Conservation (phyloP, 2,888 invertebrate species). For the Zaprionus obscuricornis region DNA sequence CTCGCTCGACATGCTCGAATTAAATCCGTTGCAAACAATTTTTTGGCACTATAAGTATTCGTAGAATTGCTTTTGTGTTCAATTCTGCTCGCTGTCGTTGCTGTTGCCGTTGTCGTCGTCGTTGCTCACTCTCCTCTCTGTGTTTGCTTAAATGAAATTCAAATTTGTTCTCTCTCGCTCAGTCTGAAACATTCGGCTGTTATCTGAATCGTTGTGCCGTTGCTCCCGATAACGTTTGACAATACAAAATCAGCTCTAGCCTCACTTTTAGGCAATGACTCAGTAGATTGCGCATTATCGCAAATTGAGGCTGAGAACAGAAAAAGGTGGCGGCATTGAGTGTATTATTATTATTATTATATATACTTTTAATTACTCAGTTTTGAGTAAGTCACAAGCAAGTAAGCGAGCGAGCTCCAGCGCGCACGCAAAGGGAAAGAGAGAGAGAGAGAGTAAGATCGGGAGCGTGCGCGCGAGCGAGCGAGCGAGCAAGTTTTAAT, state of each 20-base stretch:
- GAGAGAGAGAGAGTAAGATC: too few relatives aligned
- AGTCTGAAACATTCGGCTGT: conserved; percentile 10
- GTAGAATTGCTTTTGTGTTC: too few relatives aligned
- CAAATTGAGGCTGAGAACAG: conserved; percentile 8
- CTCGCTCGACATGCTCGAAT: conserved; percentile 36
- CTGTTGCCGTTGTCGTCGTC: conserved; percentile 8
- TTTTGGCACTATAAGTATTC: conserved; percentile 23
- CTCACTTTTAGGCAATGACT: conserved; percentile 28
- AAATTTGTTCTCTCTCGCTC: too few relatives aligned
- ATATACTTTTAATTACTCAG: too few relatives aligned
- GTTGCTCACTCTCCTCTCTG: conserved; percentile 30
- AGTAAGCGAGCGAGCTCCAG: too few relatives aligned
- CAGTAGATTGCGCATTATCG: conserved; percentile 31
- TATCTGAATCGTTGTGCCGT: too few relatives aligned
- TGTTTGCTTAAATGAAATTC: too few relatives aligned
- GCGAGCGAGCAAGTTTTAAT: too few relatives aligned
- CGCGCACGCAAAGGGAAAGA: too few relatives aligned
- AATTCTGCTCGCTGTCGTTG: conserved; percentile 7
- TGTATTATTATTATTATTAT: too few relatives aligned
- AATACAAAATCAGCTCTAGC: conserved; percentile 12
- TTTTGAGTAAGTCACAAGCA: too few relatives aligned
- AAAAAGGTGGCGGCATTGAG: conserved; percentile 2
- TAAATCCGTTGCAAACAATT: conserved; percentile 29
- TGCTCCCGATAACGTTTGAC: conserved; percentile 46
- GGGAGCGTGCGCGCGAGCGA: too few relatives aligned